A percentile compares a stretch with the other conserved stretches of the same genome.
These are phyloP conservation scores for Theodoxus fluviatilis DNA, from an alignment of 2,888 invertebrate genomes.

Conservation along the genomic window DNA sequence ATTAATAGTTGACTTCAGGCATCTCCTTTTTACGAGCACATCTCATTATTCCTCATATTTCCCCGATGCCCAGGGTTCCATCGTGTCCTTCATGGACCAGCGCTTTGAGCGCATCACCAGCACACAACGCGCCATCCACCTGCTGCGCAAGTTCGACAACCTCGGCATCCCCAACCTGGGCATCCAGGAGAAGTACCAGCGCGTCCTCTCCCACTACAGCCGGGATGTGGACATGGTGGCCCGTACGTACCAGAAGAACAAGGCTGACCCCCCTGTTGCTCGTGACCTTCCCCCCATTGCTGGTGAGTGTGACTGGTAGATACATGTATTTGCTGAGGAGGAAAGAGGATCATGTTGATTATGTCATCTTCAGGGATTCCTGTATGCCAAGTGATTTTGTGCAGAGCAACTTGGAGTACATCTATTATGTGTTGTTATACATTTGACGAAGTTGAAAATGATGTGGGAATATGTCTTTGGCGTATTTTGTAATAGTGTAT, in stretches of 20 bases:
- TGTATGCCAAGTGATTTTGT: too few relatives aligned
- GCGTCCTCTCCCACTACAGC: slow-evolving; percentile 68
- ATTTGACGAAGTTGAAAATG: too few relatives aligned
- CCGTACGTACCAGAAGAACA: slow-evolving; percentile 85
- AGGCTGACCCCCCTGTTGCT: slow-evolving; percentile 88
- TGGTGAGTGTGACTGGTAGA: slow-evolving; percentile 65
- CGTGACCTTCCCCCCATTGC: slow-evolving; percentile 91
- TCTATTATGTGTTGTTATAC: too few relatives aligned
- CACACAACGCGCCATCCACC: slow-evolving; percentile 58
- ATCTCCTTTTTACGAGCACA: neutral
- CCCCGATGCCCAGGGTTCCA: slow-evolving; percentile 44
- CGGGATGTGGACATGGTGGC: slow-evolving; percentile 87
- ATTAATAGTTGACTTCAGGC: neutral
- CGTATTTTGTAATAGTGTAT: too few relatives aligned
- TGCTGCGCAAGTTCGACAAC: slow-evolving; percentile 61
- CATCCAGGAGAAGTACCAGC: slow-evolving; percentile 65
- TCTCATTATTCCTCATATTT: neutral
- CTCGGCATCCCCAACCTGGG: slow-evolving; percentile 63
- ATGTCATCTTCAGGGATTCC: too few relatives aligned
- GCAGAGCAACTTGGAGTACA: too few relatives aligned
- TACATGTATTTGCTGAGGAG: too few relatives aligned
- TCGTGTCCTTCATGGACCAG: slow-evolving; percentile 62
- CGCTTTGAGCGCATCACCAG: slow-evolving; percentile 62
- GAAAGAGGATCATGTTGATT: too few relatives aligned
- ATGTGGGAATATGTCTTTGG: too few relatives aligned